phyloP scores from a whole-genome alignment of 2,113 vertebrate genomes.

The Varanus komodoensis region DNA sequence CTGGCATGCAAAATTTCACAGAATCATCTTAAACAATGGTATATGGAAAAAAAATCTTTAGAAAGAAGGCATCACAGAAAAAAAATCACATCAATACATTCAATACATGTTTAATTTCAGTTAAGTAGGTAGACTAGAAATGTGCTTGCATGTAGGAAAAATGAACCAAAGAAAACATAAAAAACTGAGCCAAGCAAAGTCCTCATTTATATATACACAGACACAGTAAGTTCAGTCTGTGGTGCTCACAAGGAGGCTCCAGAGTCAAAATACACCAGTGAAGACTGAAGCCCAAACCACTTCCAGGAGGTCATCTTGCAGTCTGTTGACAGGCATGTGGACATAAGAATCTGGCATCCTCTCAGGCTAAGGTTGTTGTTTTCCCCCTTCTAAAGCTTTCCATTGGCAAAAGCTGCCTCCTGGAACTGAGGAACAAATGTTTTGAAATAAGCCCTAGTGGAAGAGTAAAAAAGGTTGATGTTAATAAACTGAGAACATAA shows the following conservation, averaged over 20 bases:
- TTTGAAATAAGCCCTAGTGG: conserved; percentile 93
- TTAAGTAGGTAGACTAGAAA: conserved; percentile 25
- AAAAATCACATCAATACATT: conserved; percentile 5
- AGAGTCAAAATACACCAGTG: conserved; percentile 47
- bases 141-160: conserved; percentile 28
- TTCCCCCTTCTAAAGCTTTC: conserved; percentile 87
- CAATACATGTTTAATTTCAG: conserved; percentile 5
- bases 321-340: conserved; percentile 56
- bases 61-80: conserved; percentile 49
- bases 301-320: conserved; percentile 65
- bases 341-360: conserved; percentile 57
- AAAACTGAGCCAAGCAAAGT: conserved; percentile 46
- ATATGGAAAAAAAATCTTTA: background rate
- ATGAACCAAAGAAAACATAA: background rate
- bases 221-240: conserved; percentile 1
- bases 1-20: conserved; percentile 44
- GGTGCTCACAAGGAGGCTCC: conserved; percentile 47
- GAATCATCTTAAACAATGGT: background rate
- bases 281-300: conserved; percentile 50
- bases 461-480: conserved; percentile 50
- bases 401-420: conserved; percentile 96
- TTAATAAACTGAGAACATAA: conserved; percentile 66
- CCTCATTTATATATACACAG: conserved; percentile 23
- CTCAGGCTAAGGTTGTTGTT: conserved; percentile 50
- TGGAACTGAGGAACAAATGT: conserved; percentile 98